Evolutionary conservation across 2,113 vertebrate species (phyloP).

Genomic region (Drymodes brunneopygia): DNA sequence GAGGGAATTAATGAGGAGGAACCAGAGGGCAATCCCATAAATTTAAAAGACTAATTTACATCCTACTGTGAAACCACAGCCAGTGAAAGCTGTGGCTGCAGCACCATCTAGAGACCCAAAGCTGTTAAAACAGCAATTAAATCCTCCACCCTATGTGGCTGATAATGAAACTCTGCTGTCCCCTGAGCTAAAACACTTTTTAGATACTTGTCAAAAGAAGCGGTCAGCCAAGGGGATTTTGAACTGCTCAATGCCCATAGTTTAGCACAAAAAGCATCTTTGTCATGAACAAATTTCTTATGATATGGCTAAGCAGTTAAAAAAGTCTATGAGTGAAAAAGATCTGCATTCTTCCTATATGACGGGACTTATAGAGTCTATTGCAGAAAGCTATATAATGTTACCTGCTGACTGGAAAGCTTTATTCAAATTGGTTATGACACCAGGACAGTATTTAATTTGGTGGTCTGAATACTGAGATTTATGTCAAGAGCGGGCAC

Average conservation of each 20-base stretch:
- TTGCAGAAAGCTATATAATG: background rate
- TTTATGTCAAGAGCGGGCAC: background rate
- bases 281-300: background rate
- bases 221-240: background rate
- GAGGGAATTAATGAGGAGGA: background rate
- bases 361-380: fast-evolving
- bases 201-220: background rate
- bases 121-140: background rate
- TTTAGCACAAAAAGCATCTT: background rate
- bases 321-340: background rate
- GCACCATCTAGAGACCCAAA: background rate
- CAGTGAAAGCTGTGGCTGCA: background rate
- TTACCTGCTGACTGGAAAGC: background rate
- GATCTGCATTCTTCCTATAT: background rate
- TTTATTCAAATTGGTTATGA: background rate
- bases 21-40: background rate
- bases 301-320: background rate
- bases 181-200: background rate
- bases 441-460: background rate
- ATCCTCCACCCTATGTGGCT: background rate
- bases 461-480: background rate
- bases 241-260: background rate
- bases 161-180: background rate
- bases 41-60: background rate
- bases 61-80: background rate